Percentiles rank a stretch among this genome's conserved stretches.
Evolutionary conservation across 2,113 vertebrate genomes (phyloP).

Genomic region (Gopherus evgoodei): DNA sequence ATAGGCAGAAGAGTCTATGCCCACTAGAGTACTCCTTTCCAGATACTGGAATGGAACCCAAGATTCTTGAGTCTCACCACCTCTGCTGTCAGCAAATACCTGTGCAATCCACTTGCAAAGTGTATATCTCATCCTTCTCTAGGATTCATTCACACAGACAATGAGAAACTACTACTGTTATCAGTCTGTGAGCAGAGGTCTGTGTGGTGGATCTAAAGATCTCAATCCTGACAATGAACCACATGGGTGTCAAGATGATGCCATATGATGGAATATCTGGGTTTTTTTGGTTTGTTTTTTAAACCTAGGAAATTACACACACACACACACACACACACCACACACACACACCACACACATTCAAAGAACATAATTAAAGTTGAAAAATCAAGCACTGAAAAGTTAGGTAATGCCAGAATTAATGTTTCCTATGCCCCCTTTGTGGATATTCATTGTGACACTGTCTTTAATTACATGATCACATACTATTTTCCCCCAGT

Average conservation of each 20-base stretch:
- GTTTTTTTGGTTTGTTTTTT: background rate
- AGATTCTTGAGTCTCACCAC: background rate
- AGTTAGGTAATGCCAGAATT: no score
- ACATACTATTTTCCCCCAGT: no score
- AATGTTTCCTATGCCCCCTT: no score
- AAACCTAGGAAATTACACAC: no score
- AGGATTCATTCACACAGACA: rapidly evolving
- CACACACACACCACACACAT: no score
- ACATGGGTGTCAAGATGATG: rapidly evolving
- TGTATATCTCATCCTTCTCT: no score
- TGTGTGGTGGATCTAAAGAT: rapidly evolving
- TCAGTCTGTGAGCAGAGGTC: rapidly evolving
- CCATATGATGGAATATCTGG: rapidly evolving
- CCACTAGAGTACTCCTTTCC: rapidly evolving
- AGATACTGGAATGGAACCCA: background rate
- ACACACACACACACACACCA: no score
- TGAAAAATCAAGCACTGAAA: no score
- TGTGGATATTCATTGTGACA: no score
- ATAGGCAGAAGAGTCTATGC: background rate
- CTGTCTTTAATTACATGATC: no score
- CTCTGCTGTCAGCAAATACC: rapidly evolving
- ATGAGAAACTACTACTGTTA: no score
- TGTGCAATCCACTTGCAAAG: background rate
- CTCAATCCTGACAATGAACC: background rate
- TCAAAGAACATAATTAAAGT: no score